Evolutionary conservation across 2,113 vertebrate species (phyloP).

Genomic region (Phalacrocorax pelagicus): DNA sequence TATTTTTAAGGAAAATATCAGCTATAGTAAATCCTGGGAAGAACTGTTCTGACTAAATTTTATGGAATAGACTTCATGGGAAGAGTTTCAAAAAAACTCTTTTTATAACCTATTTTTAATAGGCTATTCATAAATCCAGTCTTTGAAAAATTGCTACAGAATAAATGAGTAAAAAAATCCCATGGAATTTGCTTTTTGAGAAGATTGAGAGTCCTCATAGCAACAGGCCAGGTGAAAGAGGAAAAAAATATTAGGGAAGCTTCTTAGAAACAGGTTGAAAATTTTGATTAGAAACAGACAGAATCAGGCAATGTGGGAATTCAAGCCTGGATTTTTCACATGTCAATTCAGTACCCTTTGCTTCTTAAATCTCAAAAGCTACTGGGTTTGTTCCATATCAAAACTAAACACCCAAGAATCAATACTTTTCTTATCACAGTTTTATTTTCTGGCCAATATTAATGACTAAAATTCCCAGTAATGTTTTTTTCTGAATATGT

Average conservation of each 20-base stretch:
- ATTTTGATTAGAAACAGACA: background rate
- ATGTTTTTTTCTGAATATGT: background rate
- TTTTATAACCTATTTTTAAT: background rate
- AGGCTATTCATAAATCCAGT: background rate
- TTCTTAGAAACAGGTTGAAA: background rate
- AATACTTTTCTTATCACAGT: background rate
- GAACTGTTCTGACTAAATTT: background rate
- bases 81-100: background rate
- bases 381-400: background rate
- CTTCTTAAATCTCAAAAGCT: background rate
- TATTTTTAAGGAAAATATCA: background rate
- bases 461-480: background rate
- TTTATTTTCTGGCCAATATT: background rate
- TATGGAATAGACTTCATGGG: background rate
- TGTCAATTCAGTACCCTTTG: background rate
- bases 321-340: background rate
- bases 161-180: background rate
- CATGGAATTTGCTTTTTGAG: background rate
- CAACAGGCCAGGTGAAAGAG: background rate
- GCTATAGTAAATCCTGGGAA: background rate
- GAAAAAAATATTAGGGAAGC: background rate
- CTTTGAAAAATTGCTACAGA: background rate
- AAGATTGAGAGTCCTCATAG: background rate
- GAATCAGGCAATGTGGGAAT: background rate
- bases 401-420: background rate